These are phyloP conservation scores for Mercenaria mercenaria DNA, from an alignment of 1,140 invertebrate genomes.

Conservation along the genomic window DNA sequence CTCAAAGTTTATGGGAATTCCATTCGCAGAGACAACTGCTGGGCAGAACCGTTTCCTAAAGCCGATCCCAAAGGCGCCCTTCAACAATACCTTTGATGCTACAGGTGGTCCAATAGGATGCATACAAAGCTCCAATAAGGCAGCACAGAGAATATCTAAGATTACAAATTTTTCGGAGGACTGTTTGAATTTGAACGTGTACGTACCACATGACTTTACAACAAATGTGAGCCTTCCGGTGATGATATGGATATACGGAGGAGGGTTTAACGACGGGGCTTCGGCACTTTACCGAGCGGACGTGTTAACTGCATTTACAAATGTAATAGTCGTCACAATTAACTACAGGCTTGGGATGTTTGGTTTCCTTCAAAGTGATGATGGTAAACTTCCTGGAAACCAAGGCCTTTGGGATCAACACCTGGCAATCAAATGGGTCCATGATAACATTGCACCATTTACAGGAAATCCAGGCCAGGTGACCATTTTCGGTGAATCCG, in stretches of 20 bases:
- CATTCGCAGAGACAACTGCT: slow-evolving; percentile 19
- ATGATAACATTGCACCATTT: slow-evolving; percentile 32
- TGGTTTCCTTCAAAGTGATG: slow-evolving; percentile 7
- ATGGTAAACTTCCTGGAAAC: slow-evolving; percentile 1
- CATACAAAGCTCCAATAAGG: background rate
- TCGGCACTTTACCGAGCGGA: background rate
- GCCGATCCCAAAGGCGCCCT: slow-evolving; percentile 21
- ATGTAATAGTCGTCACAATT: slow-evolving; percentile 53
- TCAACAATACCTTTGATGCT: slow-evolving; percentile 7
- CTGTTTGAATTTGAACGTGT: slow-evolving; percentile 42
- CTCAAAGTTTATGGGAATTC: slow-evolving; percentile 28
- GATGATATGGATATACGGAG: slow-evolving; percentile 53
- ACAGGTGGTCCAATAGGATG: background rate
- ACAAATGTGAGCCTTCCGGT: background rate
- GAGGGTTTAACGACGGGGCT: background rate
- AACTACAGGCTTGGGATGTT: slow-evolving; percentile 53
- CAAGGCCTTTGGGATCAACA: slow-evolving; percentile 55
- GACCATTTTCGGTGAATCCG: slow-evolving; percentile 40
- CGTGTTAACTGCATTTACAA: background rate
- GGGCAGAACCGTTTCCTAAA: slow-evolving; percentile 34
- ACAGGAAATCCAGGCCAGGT: background rate
- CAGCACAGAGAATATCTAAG: background rate
- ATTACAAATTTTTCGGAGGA: slow-evolving; percentile 85
- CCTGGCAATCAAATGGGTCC: slow-evolving; percentile 42
- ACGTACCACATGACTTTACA: background rate